Conservation (phyloP, 2,888 invertebrate genomes). For the Auanema freiburgensis region DNA sequence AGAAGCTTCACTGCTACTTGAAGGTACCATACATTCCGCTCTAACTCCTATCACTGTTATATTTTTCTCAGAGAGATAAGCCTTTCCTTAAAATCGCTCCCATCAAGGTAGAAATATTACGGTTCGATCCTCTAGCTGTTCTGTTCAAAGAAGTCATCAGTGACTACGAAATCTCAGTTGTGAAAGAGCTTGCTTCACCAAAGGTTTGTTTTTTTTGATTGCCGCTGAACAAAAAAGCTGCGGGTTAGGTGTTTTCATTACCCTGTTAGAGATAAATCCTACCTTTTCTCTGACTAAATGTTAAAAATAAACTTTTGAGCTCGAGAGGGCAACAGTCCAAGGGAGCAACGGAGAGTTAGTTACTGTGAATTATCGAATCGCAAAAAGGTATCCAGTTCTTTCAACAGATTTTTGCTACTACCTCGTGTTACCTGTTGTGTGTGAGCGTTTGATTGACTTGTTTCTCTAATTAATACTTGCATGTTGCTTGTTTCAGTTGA, state of each 20-base stretch:
- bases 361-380: slow-evolving; percentile 45
- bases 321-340: slow-evolving; percentile 47
- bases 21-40: slow-evolving; percentile 29
- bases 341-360: slow-evolving; percentile 34
- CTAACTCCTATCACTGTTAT: background rate
- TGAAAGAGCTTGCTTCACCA: slow-evolving; percentile 84
- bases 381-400: slow-evolving; percentile 35
- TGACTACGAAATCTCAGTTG: slow-evolving; percentile 81
- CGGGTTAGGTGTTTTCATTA: background rate
- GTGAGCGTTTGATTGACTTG: slow-evolving; percentile 4
- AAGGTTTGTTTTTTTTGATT: slow-evolving; percentile 71
- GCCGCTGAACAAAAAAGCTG: background rate
- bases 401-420: background rate
- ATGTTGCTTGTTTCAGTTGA: slow-evolving; percentile 52
- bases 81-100: slow-evolving; percentile 61
- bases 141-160: slow-evolving; percentile 69
- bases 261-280: background rate
- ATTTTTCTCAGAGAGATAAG: slow-evolving; percentile 36
- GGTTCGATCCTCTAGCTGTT: slow-evolving; percentile 56
- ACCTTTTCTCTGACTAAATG: background rate
- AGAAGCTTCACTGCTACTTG: slow-evolving; percentile 58
- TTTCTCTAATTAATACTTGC: slow-evolving; percentile 8
- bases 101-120: slow-evolving; percentile 63
- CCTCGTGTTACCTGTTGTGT: background rate
- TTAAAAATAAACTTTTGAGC: slow-evolving; percentile 21